Conservation (phyloP, 2,888 invertebrate genomes). For the Drosophila paracracens region DNA sequence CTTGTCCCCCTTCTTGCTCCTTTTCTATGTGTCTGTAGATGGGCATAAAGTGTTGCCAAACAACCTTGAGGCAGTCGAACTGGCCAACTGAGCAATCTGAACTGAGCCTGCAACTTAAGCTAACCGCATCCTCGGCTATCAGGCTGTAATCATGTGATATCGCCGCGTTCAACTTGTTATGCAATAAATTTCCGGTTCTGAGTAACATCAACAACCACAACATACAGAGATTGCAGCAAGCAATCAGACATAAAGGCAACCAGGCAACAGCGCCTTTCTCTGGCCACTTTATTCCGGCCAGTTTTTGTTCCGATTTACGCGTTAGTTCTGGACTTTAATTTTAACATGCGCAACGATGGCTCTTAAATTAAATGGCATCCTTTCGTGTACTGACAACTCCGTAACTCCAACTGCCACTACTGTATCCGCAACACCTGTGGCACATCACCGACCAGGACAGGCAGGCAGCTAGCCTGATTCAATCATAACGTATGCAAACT, state of each 20-base stretch:
- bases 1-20: conserved; percentile 1
- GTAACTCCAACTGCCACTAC: conserved; percentile 3
- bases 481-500: conserved; percentile 49
- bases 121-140: conserved; percentile 23
- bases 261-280: conserved; percentile 11
- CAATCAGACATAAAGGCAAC: conserved; percentile 8
- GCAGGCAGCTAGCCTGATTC: conserved; percentile 39
- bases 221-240: conserved; percentile 20
- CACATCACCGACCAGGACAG: conserved; percentile 25
- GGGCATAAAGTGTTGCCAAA: conserved; percentile 38
- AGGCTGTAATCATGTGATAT: conserved; percentile 63
- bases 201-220: conserved; percentile 29
- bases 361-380: conserved; percentile 31
- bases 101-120: conserved; percentile 5
- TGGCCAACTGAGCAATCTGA: conserved; percentile 9
- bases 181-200: conserved; percentile 82
- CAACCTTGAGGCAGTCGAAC: conserved; percentile 54
- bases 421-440: conserved; percentile 48
- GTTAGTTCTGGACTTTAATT: conserved; percentile 16
- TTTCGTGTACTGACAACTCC: conserved; percentile 12
- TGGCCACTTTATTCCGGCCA: conserved; percentile 8
- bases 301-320: conserved; percentile 29
- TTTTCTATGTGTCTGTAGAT: conserved; percentile 3
- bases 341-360: conserved; percentile 19
- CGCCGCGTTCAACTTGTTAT: conserved; percentile 72